Evolutionary conservation across 2,797 vertebrate genomes (phyloP).

Genomic region (Cynodonichthys magdalenae): DNA sequence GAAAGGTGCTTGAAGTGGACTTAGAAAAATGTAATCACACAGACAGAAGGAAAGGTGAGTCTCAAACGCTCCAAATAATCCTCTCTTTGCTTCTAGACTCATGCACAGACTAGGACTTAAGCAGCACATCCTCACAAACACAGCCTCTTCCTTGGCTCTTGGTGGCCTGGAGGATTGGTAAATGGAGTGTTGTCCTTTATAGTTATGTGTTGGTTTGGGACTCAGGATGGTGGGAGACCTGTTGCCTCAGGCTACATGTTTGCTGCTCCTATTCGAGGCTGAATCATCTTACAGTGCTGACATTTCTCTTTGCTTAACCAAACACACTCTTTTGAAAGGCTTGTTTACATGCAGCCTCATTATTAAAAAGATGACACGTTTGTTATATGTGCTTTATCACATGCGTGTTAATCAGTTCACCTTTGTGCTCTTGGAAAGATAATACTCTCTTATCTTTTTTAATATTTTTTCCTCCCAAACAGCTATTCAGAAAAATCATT

Average conservation of each 20-base stretch:
- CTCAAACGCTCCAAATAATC: constrained; percentile 6
- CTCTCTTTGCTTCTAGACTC: constrained; percentile 1
- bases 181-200: constrained; percentile 36
- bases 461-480: not conserved
- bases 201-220: constrained; percentile 41
- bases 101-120: constrained; percentile 8
- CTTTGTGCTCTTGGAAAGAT: not conserved
- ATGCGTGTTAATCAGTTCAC: constrained; percentile 13
- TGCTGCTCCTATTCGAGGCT: constrained; percentile 11
- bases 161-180: constrained; percentile 28
- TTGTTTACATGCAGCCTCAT: constrained; percentile 15
- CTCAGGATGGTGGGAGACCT: constrained; percentile 26
- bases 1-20: not conserved
- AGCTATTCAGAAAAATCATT: constrained; percentile 1
- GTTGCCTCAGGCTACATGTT: constrained; percentile 32
- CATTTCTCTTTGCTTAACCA: constrained; percentile 31
- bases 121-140: constrained; percentile 30
- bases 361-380: constrained; percentile 24
- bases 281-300: constrained; percentile 19
- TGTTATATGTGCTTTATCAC: not conserved
- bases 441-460: too few species aligned
- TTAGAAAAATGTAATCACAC: not conserved
- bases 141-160: constrained; percentile 7
- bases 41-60: constrained; percentile 2
- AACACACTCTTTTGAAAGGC: constrained; percentile 18